phyloP scores from a whole-genome alignment of 1,140 invertebrate genomes.

The Hestina assimilis region DNA sequence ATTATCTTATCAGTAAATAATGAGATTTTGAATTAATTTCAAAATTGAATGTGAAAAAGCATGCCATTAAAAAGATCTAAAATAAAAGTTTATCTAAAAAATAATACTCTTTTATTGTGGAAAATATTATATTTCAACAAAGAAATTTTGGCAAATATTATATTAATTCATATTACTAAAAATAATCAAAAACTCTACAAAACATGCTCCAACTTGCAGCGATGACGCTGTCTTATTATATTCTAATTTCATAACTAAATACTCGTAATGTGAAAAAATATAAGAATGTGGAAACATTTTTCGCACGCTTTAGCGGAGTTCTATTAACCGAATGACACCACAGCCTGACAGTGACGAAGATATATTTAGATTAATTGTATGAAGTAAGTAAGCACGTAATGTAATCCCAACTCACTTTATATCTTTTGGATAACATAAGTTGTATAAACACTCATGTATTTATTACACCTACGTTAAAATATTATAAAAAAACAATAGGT shows the following conservation, averaged over 20 bases:
- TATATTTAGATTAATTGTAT: conserved; percentile 4
- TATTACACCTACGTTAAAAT: background rate
- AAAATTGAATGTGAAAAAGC: too few relatives aligned
- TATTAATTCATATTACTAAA: too few relatives aligned
- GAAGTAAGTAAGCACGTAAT: background rate
- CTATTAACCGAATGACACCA: background rate
- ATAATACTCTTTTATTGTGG: too few relatives aligned
- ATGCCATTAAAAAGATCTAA: too few relatives aligned
- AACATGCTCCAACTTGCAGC: too few relatives aligned
- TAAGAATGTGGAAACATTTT: background rate
- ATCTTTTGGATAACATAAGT: background rate
- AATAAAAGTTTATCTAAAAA: too few relatives aligned
- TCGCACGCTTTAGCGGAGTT: background rate
- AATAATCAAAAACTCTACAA: too few relatives aligned
- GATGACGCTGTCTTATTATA: background rate
- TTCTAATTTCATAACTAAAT: background rate
- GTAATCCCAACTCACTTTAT: background rate
- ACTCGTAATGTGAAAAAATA: background rate
- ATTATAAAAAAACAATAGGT: background rate
- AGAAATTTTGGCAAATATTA: too few relatives aligned
- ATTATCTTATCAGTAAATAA: too few relatives aligned
- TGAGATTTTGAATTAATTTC: too few relatives aligned
- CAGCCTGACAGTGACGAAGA: conserved; percentile 19
- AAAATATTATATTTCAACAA: too few relatives aligned
- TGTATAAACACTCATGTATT: background rate